A percentile compares a stretch with the other conserved stretches of the same genome.
These are phyloP conservation scores for Mycetomoellerius zeteki DNA, from an alignment of 1,140 invertebrate genomes.

Conservation along the genomic window DNA sequence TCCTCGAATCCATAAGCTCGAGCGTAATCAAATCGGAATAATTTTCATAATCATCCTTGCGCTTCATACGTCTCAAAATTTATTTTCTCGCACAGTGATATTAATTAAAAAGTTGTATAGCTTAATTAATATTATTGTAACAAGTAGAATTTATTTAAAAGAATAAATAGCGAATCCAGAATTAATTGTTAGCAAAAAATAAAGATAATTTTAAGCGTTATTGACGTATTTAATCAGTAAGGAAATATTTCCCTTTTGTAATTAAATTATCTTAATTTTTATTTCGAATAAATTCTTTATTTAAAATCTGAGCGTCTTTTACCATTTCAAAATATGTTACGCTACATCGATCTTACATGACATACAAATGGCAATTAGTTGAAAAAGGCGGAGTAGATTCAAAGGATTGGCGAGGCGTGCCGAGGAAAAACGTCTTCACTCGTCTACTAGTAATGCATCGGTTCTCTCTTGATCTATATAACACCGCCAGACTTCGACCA, in stretches of 20 bases:
- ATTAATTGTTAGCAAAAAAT: background rate
- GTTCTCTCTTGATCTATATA: slow-evolving; percentile 77
- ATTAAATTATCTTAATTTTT: background rate
- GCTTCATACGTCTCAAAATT: background rate
- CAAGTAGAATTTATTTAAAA: background rate
- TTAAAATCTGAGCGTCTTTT: slow-evolving; percentile 2
- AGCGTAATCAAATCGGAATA: slow-evolving; percentile 14
- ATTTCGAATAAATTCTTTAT: background rate
- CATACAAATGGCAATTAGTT: slow-evolving; percentile 76
- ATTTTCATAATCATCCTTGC: slow-evolving; percentile 27
- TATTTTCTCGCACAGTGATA: background rate
- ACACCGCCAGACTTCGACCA: slow-evolving; percentile 46
- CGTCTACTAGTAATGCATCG: slow-evolving; percentile 58
- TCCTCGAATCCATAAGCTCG: slow-evolving; percentile 29
- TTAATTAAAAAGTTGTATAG: background rate
- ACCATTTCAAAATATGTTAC: background rate
- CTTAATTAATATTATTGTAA: background rate
- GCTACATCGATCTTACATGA: background rate
- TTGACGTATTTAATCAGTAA: background rate
- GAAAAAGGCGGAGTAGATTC: slow-evolving; percentile 79
- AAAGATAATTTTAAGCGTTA: background rate
- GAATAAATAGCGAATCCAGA: background rate
- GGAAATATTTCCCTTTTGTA: background rate
- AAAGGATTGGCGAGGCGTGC: slow-evolving; percentile 82
- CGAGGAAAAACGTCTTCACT: slow-evolving; percentile 72